A percentile compares a stretch with the other conserved stretches of the same genome.
Conservation (phyloP, 2,113 vertebrate species). For the Erpornis zantholeuca region DNA sequence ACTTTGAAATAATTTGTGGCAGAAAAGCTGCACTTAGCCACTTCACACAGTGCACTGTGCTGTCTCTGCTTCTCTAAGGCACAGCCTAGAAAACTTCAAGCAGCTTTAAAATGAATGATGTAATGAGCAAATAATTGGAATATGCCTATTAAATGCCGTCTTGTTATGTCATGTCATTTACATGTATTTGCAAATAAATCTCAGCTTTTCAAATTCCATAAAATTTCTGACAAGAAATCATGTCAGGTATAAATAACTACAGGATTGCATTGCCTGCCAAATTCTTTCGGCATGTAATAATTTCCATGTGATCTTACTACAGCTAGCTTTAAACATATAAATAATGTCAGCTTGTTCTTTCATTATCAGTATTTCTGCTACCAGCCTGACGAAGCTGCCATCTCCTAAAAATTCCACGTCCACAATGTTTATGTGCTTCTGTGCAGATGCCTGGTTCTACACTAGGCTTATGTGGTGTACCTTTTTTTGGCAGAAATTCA, state of each 20-base stretch:
- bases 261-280: conserved; percentile 42
- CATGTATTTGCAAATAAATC: conserved; percentile 58
- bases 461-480: neutral
- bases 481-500: neutral
- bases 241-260: conserved; percentile 62
- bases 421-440: neutral
- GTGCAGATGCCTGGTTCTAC: neutral
- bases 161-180: conserved; percentile 56
- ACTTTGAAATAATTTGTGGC: conserved; percentile 65
- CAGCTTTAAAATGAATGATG: conserved; percentile 59
- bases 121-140: conserved; percentile 61
- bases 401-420: neutral
- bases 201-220: conserved; percentile 61
- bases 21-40: conserved; percentile 53
- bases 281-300: conserved; percentile 62
- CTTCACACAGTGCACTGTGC: conserved; percentile 44
- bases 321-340: conserved; percentile 29
- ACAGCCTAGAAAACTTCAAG: conserved; percentile 51
- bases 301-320: conserved; percentile 65
- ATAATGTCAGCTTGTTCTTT: conserved; percentile 41
- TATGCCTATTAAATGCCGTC: conserved; percentile 54
- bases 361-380: conserved; percentile 40
- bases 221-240: conserved; percentile 46
- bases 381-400: neutral
- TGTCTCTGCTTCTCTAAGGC: conserved; percentile 35